These are phyloP conservation scores for Phylloscopus collybita DNA, from an alignment of 2,797 vertebrate genomes.

Conservation along the genomic window DNA sequence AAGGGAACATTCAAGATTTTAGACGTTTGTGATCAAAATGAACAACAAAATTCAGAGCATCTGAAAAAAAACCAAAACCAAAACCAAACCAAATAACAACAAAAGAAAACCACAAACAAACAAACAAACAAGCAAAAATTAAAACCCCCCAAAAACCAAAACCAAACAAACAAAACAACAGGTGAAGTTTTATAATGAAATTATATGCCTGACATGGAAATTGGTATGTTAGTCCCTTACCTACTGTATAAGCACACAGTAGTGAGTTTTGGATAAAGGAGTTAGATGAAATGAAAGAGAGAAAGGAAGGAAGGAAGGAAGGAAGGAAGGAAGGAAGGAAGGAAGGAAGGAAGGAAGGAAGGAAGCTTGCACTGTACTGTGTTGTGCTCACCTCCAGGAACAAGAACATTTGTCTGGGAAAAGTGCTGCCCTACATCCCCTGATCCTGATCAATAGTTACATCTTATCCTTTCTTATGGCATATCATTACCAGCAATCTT, in stretches of 20 bases:
- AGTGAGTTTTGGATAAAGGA: not conserved
- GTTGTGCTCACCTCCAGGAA: not conserved
- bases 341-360: not conserved
- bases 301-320: too few relatives aligned
- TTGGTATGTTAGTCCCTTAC: not conserved
- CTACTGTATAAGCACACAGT: too few relatives aligned
- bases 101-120: too few relatives aligned
- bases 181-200: not conserved
- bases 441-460: not conserved
- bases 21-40: not conserved
- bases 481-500: not conserved
- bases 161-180: too few relatives aligned
- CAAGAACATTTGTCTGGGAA: too few relatives aligned
- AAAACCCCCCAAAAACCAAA: too few relatives aligned
- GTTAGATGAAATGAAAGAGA: not conserved
- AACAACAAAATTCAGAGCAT: not conserved
- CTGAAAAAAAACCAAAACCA: not conserved
- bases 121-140: too few relatives aligned
- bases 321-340: not conserved
- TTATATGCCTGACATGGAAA: not conserved
- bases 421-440: not conserved
- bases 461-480: not conserved
- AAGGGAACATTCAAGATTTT: not conserved
- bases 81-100: too few relatives aligned
- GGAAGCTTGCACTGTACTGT: not conserved